Base-by-base conservation (phyloP, 2,888 invertebrate species). In the Cloeon dipterum region DNA sequence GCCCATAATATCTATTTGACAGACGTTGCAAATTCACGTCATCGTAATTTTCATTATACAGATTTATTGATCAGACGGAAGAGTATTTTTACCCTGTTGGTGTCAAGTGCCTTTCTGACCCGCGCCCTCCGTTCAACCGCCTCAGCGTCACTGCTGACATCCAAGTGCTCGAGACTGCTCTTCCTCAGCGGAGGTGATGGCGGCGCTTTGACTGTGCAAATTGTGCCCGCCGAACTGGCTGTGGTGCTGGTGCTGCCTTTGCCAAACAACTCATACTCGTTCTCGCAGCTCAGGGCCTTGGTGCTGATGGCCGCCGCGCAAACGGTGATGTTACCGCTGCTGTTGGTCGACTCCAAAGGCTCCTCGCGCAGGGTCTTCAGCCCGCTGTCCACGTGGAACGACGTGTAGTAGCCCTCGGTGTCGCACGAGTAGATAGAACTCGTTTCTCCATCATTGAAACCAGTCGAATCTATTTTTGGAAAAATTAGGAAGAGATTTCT, bases 351-450 rank as follows among this genome's bases (percentile, higher is more conserved):
- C 46, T 74, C 74, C n/a, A 29, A 29, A 7, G 29, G 29, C 47
- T 68, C 68, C 56, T 85, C 83, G 50, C 79, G 74, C 11, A 83
- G 58, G 1, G 83, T 81, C 51, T 81, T 81, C 42, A 94, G 57
- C 0, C 93, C 93, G 39, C 88, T 88, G 56, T 94, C 93, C 67
- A 86, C 76, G 56, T 94, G 91, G 63, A 94, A 94, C 16, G 91
- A 91, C 1, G 94, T 94, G 55, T 89, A 94, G 56, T 93, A 94
- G 5, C 94, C 94, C 58, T 94, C 94, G 2, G 89, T 89, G 52
- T 94, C 94, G 52, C 91, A 85, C 3, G 91, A 91, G 55, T 88
- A 91, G 40, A 86, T 81, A 1, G 88, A 88, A 46, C 81, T 79
- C 0, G 79, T 82, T 58, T 86, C 86, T 36, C 76, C 70, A 52